phyloP scores from a whole-genome alignment of 2,888 invertebrate genomes.

The Sipunculus nudus region DNA sequence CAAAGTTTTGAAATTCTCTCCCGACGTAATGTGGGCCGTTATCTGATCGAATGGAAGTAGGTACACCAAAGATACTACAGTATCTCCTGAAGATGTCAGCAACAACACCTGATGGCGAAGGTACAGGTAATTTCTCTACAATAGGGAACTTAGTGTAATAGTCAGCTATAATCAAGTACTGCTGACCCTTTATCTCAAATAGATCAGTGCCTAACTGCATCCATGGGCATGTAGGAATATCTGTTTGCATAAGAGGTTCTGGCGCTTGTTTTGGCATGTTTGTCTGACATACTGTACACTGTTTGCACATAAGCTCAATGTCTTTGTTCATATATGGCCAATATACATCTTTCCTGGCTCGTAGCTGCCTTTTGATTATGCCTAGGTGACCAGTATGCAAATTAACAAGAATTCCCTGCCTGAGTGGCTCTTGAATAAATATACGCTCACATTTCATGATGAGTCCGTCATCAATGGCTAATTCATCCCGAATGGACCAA shows the following conservation, averaged over 20 bases:
- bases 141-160: not conserved
- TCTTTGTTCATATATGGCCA: not conserved
- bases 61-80: not conserved
- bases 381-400: not conserved
- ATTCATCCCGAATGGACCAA: not conserved
- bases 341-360: not conserved
- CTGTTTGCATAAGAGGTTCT: not conserved
- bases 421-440: not conserved
- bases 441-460: not conserved
- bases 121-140: not conserved
- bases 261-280: not conserved
- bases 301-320: not conserved
- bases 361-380: not conserved
- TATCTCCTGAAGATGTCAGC: not conserved
- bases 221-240: not conserved
- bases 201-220: not conserved
- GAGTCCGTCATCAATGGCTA: not conserved
- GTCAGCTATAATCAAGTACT: not conserved
- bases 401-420: not conserved
- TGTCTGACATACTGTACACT: not conserved
- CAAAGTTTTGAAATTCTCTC: not conserved
- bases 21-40: not conserved
- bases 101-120: not conserved
- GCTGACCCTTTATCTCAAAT: not conserved
- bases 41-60: not conserved